Evolutionary conservation across 2,888 invertebrate species (phyloP), one percentile per base, ranked within the genome.

Genomic region (Monoplex corrugatus): DNA sequence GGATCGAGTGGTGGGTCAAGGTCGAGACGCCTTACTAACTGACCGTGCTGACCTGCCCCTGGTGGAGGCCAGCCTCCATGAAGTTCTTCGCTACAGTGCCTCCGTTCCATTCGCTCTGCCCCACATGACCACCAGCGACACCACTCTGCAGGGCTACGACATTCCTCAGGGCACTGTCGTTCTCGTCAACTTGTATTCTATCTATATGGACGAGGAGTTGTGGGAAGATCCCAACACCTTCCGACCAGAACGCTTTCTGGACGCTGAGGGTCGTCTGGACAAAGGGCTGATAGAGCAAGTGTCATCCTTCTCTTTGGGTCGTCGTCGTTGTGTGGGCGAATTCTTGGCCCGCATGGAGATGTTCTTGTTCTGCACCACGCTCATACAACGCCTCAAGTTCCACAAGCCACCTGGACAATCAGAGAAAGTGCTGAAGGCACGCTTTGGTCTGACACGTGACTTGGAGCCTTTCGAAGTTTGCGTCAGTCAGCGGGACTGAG

Each of bases 1-100:
- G 28, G 89, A 90, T 16, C 40, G 88, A 6, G 87, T 90, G 8
- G 91, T 94, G 35, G 95, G 95, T 16, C 57, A 50, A 32, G 91
- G 90, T 3, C 91, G 92, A 23, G 87, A 89, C n/a, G 93, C 94
- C n/a, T 89, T 90, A 16, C 89, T 92, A 23, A 88, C 87, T 2
- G 94, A 95, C 87, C 87, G 78, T 16, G 19, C 83, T 32, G 40
- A 78, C 35, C 50, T 85, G 40, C 86, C 85, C 23, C 57, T 78
- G 23, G 63, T 78, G 8, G 85, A 85, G 35, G 80, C 84, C 13
- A 85, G 50, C 2, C 10, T 78, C 10, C 85, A 75, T 8, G 85
- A 88, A 35, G 50, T 85, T 13, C 50, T 84, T 1, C 88, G 88
- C 16, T 88, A 35, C 38, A 32, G 19, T 16, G 28, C 38, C 16